phyloP scores from a whole-genome alignment of 2,888 invertebrate species.

The Phymatocera aterrima region DNA sequence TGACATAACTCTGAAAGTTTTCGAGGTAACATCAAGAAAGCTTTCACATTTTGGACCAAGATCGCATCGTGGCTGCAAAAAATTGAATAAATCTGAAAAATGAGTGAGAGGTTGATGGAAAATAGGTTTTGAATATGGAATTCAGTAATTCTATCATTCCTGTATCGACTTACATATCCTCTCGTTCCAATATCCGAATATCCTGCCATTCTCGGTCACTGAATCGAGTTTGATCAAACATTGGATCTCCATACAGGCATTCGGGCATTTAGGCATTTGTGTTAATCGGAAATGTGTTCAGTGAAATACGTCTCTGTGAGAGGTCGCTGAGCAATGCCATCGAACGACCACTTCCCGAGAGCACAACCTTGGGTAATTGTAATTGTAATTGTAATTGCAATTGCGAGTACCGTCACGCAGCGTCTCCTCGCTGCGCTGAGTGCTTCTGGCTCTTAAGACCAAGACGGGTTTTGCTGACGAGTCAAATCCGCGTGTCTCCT shows the following conservation, averaged over 20 bases:
- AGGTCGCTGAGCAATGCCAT: conserved; percentile 31
- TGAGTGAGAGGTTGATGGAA: background rate
- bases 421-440: conserved; percentile 32
- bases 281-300: conserved; percentile 25
- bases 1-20: no score
- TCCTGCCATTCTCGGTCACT: background rate
- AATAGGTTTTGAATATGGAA: background rate
- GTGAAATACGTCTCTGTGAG: conserved; percentile 11
- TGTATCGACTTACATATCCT: background rate
- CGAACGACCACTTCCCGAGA: conserved; percentile 35
- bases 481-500: conserved; percentile 28
- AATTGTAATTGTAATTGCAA: conserved; percentile 41
- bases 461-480: conserved; percentile 40
- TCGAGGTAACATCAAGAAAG: no score
- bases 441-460: conserved; percentile 41
- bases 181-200: background rate
- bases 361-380: conserved; percentile 35
- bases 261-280: conserved; percentile 2
- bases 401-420: conserved; percentile 24
- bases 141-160: background rate
- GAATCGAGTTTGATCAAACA: conserved; percentile 1
- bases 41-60: no score
- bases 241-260: conserved; percentile 1
- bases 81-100: no score
- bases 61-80: no score